phyloP scores from a whole-genome alignment of 2,888 invertebrate species.

The Phyto melanocephala region DNA sequence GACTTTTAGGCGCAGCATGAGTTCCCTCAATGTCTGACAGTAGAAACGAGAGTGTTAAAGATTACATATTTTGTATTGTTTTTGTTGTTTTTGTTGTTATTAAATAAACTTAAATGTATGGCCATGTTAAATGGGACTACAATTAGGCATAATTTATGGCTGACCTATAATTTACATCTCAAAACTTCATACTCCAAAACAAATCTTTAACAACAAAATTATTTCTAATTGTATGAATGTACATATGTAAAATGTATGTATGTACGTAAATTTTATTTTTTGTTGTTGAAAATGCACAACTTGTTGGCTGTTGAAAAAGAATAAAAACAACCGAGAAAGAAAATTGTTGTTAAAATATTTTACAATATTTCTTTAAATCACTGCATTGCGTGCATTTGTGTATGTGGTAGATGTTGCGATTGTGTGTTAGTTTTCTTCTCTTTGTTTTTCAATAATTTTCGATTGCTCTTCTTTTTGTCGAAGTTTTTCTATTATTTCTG shows the following conservation, averaged over 20 bases:
- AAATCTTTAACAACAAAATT: background rate
- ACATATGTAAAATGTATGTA: background rate
- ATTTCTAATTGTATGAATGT: background rate
- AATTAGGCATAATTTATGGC: constrained; percentile 42
- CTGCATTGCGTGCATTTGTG: constrained; percentile 8
- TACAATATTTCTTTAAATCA: background rate
- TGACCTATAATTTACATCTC: constrained; percentile 14
- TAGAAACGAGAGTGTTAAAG: constrained; percentile 42
- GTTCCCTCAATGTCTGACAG: constrained; percentile 58
- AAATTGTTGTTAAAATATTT: background rate
- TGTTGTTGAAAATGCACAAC: constrained; percentile 31
- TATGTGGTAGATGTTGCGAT: background rate
- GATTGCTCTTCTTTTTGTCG: constrained; percentile 18
- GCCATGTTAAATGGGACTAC: constrained; percentile 14
- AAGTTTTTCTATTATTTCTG: constrained; percentile 52
- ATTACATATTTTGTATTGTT: background rate
- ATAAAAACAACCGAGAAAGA: constrained; percentile 3
- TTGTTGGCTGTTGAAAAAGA: constrained; percentile 23
- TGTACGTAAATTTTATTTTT: constrained; percentile 23
- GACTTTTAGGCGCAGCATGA: constrained; percentile 62
- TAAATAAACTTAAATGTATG: constrained; percentile 46
- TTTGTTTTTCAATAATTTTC: constrained; percentile 16
- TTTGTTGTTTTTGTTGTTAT: background rate
- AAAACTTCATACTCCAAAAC: background rate
- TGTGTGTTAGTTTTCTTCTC: background rate